phyloP scores from a whole-genome alignment of 2,888 invertebrate genomes.

The Lasioglossum malachurum region DNA sequence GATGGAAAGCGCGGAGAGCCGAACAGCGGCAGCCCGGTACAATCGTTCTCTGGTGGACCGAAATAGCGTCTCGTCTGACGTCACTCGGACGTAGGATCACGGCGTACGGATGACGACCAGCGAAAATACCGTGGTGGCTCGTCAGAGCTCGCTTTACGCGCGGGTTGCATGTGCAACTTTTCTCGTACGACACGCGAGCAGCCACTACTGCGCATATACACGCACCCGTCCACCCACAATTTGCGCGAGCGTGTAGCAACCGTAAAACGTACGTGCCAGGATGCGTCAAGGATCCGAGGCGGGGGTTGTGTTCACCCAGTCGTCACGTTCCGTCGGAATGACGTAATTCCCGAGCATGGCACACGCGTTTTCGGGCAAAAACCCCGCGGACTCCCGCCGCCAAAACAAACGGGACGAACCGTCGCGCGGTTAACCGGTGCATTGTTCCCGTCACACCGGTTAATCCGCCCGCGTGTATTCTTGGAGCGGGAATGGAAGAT shows the following conservation, averaged over 20 bases:
- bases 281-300: not conserved
- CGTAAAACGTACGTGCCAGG: not conserved
- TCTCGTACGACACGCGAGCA: constrained; percentile 11
- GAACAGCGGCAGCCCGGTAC: not conserved
- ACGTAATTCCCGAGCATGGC: constrained; percentile 31
- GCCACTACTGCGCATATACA: not conserved
- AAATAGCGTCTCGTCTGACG: constrained; percentile 74
- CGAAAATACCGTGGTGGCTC: constrained; percentile 53
- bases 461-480: not conserved
- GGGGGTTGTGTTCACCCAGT: not conserved
- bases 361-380: constrained; percentile 43
- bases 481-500: not conserved
- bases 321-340: constrained; percentile 35
- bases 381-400: constrained; percentile 30
- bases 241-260: not conserved
- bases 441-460: constrained; percentile 14
- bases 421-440: constrained; percentile 28
- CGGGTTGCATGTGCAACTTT: not conserved
- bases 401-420: constrained; percentile 47
- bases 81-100: constrained; percentile 67
- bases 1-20: not conserved
- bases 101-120: constrained; percentile 41
- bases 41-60: constrained; percentile 58
- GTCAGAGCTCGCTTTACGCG: constrained; percentile 44
- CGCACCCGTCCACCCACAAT: not conserved